Percentiles rank a stretch among this genome's conserved stretches.
Evolutionary conservation across 2,797 vertebrate genomes (phyloP).

Genomic region (Sternotherus odoratus): DNA sequence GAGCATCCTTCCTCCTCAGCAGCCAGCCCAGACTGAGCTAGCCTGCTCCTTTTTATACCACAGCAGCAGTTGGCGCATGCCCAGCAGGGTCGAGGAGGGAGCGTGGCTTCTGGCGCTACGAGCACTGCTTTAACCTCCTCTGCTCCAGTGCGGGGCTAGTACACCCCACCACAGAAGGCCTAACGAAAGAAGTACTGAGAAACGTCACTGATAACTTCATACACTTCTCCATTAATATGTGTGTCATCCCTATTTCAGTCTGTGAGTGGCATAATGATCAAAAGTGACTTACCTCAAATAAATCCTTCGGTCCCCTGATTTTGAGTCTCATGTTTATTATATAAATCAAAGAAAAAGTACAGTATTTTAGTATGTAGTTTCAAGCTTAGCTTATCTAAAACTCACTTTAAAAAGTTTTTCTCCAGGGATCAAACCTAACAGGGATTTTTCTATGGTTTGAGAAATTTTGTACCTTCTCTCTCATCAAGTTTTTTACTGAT

Average conservation of each 20-base stretch:
- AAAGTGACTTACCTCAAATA: not conserved
- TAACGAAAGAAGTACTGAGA: not conserved
- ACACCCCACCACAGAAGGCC: not conserved
- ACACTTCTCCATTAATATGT: not conserved
- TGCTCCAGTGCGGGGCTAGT: too few species aligned
- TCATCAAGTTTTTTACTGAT: not conserved
- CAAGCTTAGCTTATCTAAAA: not conserved
- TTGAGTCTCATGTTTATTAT: not conserved
- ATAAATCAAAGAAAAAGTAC: not conserved
- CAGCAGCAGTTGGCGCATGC: too few species aligned
- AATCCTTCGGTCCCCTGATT: not conserved
- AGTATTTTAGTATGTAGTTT: not conserved
- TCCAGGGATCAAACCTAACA: not conserved
- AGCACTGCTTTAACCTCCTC: too few species aligned
- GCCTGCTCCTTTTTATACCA: too few species aligned
- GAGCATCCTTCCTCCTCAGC: too few species aligned
- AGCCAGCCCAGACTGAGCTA: too few species aligned
- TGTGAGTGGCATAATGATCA: not conserved
- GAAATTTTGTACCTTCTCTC: rapidly evolving
- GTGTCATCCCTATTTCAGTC: not conserved
- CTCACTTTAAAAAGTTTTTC: not conserved
- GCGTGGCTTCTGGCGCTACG: too few species aligned
- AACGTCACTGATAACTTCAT: not conserved
- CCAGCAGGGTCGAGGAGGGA: too few species aligned
- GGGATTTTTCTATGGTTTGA: not conserved